Percentiles rank a stretch among this genome's conserved stretches.
Conservation (phyloP, 2,888 invertebrate species). For the Oxystoma pomonae region DNA sequence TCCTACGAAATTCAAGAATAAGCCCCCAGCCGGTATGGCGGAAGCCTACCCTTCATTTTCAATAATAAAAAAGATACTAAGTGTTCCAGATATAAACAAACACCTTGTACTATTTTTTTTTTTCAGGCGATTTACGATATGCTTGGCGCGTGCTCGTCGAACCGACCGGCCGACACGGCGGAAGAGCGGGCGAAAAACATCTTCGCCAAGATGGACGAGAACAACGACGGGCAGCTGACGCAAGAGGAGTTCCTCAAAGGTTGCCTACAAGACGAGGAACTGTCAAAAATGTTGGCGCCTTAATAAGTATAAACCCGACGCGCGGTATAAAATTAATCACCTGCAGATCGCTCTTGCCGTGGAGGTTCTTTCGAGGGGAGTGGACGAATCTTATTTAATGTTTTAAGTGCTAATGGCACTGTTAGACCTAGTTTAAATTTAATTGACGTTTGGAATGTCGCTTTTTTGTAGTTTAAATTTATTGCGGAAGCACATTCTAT, state of each 20-base stretch:
- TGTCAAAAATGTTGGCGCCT: conserved; percentile 92
- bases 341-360: not conserved
- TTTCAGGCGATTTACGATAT: conserved; percentile 98
- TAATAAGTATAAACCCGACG: conserved; percentile 49
- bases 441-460: no score
- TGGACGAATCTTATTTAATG: no score
- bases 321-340: not conserved
- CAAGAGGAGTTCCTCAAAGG: conserved; percentile 98
- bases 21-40: no score
- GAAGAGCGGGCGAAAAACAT: conserved; percentile 98
- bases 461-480: no score
- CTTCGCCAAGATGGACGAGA: conserved; percentile 99
- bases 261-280: conserved; percentile 93
- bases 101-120: conserved; percentile 9
- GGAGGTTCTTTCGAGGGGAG: not conserved
- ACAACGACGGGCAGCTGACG: conserved; percentile 96
- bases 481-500: no score
- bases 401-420: no score
- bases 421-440: no score
- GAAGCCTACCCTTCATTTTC: no score
- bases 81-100: no score
- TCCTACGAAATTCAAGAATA: no score
- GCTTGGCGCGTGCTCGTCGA: conserved; percentile 95
- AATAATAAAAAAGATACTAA: no score
- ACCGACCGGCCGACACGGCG: conserved; percentile 92